Evolutionary conservation across 2,888 invertebrate genomes (phyloP), one percentile per base, ranked within the genome.

Genomic region (Rapana venosa): DNA sequence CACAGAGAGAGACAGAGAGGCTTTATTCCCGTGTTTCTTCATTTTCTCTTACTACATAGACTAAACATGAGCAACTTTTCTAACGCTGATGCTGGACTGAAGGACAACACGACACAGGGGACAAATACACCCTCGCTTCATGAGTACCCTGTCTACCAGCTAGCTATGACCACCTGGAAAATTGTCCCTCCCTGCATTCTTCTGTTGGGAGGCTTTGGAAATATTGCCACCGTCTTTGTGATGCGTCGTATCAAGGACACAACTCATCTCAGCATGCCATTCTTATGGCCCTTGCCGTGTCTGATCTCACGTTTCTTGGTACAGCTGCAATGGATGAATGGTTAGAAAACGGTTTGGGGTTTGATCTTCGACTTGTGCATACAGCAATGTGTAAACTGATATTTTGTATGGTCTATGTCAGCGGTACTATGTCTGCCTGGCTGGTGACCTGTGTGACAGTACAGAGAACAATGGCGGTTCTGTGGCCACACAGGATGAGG

Each of bases 181-280:
- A 22, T 83, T 26, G 36, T 22, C 22, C 47, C 81, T 13, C 81
- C 81, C 36, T 83, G 81, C 36, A 30, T 83, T 22, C 81, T 83
- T 17, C 26, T 83, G 47, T 36, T 83, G 81, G 81, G 81, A 26
- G 47, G 36, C 36, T 83, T 83, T 47, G 81, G 81, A 47, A 83
- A 83, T 47, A 47, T 83, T 13, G 81, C 81, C 81, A 83, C 81
- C 47, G 36, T 83, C 8, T 36, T 83, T 26, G 81, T 83, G 11
- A 83, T 83, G 81, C 81, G 81, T 26, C 36, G 81, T 83, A 83
- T 83, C 47, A 83, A 83, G 81, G 81, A 83, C 47, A 83, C 26
- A 83, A 83, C 81, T 83, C 81, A 26, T 47, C 81, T 36, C 81
- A 83, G 26, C 81, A 83, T 17, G 26, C 22, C 36, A 47, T 83